Percentiles rank a stretch among this genome's conserved stretches.
Evolutionary conservation across 2,888 invertebrate genomes (phyloP).

Genomic region (Drosophila anomelani): DNA sequence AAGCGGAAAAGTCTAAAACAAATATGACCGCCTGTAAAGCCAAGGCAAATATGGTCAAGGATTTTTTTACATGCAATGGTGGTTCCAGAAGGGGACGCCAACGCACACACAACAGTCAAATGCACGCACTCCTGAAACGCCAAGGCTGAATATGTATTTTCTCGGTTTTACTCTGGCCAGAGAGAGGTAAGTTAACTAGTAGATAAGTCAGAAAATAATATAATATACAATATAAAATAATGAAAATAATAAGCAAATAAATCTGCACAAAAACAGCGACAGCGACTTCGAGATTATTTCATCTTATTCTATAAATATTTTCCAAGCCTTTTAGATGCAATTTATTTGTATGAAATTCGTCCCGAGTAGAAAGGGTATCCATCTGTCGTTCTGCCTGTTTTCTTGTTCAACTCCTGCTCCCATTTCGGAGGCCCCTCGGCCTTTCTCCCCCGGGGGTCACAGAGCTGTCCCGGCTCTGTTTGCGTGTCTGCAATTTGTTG

Average conservation of each 20-base stretch:
- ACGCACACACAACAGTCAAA: conserved; percentile 2
- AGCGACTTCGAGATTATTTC: background rate
- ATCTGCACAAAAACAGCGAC: too few relatives aligned
- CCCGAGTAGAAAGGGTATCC: background rate
- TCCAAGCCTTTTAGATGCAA: background rate
- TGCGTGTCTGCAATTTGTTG: conserved; percentile 70
- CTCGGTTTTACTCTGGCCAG: background rate
- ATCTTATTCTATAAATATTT: background rate
- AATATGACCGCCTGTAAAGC: conserved; percentile 50
- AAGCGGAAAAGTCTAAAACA: conserved; percentile 39
- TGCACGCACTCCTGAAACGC: conserved; percentile 15
- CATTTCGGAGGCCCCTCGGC: conserved; percentile 7
- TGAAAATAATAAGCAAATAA: background rate
- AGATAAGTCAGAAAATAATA: background rate
- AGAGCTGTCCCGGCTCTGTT: conserved; percentile 29
- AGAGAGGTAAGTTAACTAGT: background rate
- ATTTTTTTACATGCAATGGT: conserved; percentile 20
- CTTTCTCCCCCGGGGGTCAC: conserved; percentile 2
- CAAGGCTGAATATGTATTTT: conserved; percentile 15
- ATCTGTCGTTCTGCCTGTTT: background rate
- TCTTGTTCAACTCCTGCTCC: conserved; percentile 4
- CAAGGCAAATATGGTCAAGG: conserved; percentile 57
- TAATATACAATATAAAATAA: background rate
- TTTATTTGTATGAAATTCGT: too few relatives aligned
- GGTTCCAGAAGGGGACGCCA: conserved; percentile 12